Evolutionary conservation across 2,888 invertebrate genomes (phyloP), one percentile per base, ranked within the genome.

Genomic region (Caenorhabditis sulstoni): DNA sequence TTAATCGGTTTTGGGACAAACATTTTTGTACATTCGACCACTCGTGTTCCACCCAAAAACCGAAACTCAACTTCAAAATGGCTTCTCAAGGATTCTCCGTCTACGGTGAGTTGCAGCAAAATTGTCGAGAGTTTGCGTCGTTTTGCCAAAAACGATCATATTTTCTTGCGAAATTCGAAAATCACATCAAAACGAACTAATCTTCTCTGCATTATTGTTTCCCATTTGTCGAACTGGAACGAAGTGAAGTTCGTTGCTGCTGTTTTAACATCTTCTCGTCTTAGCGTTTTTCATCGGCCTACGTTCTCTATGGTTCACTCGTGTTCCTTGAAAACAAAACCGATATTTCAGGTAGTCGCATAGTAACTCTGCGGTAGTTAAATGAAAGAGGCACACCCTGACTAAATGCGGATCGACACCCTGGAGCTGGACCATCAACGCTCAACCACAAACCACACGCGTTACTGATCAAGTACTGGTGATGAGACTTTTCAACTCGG

Each of bases 281-380:
- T 37, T 67, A 62, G 49, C 53, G 61, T 53, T 45, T 58, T 44
- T 49, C 55, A 73, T 78, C 78, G 78, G 78, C 78, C 66, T 78
- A 71, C 78, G 79, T 79, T 79, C 78, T 79, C 79, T 59, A 74
- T 79, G 79, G 79, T 79, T 74, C 78, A 71, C 57, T 78, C 62
- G 78, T 78, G 78, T 78, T 67, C 78, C 78, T 78, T 78, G 78
- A 67, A 55, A 52, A 73, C 78, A 66, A 49, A 65, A 20, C 79
- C 79, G 79, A 79, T 79, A 74, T 79, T 79, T 79, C 79, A 79
- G 79, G 79, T 79, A 79, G 79, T 59, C 20, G 41, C 47, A 49
- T 49, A 57, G 49, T 55, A 62, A 62, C 47, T 58, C 47, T 58
- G 70, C 44, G 53, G 52, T 47, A 53, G 49, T 58, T 29, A 45